Evolutionary conservation across 2,888 invertebrate species (phyloP), one percentile per base, ranked within the genome.

Genomic region (Heteromyza rotundicornis): DNA sequence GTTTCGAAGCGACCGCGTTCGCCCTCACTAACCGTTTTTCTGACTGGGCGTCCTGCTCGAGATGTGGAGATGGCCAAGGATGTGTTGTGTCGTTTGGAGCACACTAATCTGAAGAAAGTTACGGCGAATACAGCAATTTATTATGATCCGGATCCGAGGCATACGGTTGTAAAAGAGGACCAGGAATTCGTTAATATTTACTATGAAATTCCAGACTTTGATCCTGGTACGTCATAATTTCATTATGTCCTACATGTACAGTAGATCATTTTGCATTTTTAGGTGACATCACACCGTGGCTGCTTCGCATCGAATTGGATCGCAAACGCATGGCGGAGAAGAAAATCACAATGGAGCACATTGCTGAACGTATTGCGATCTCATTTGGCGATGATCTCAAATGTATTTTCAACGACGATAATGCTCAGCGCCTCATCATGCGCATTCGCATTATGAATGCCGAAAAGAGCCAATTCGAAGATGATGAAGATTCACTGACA

Each of bases 181-280:
- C 96, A 97, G 81, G 98, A 97, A 80, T 98, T 97, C 84, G 96
- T 98, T 1, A 95, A 96, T 81, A 95, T 98, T 50, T 98, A 98
- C 82, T 98, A 98, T 80, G 98, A 98, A 86, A 97, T 98, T 96
- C 97, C 97, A 24, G 98, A 98, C 82, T 96, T 97, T 82, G 96
- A 98, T 80, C 94, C 96, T 0, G 59, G 65, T 65, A 47, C 10
- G 47, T 17, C 8, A 36, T 1, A 36, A 36, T 2, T 2, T 36
- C 12, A 2, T n/a, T 14, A 36, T 14, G n/a, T n/a, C 1, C 14
- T 14, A 14, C 2, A 36, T 2, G 36, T 36, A 14, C 2, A 1
- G n/a, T 14, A 36, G n/a, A n/a, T 36, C 12, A 14, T 14, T 36
- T 36, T 14, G n/a, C 1, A 23, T 52, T 23, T 32, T 27, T 2